Base-by-base conservation (phyloP, 1,140 invertebrate species). In the Lepidurus arcticus region DNA sequence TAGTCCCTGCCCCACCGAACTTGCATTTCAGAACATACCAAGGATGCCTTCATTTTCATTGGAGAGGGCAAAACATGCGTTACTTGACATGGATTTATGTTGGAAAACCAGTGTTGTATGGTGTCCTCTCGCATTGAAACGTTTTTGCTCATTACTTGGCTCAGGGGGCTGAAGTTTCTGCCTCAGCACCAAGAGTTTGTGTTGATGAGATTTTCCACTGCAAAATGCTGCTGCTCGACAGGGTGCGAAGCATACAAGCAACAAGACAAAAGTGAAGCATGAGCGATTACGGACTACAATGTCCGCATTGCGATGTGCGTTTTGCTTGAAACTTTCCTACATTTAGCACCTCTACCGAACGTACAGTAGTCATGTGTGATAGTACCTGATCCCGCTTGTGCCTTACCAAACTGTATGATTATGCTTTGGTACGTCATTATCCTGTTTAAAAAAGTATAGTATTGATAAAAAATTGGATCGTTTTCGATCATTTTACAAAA, bases 141-240 rank as follows among this genome's bases (percentile, higher is more conserved):
- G 53, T 65, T 65, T 65, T 65, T 65, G 53, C 53, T 65, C 53
- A 65, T 65, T 65, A 65, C 21, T 65, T 65, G 53, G 13, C 53
- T 16, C 16, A 21, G 53, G 21, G 21, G 21, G 21, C 53, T 65
- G 53, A 65, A 65, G 21, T n/a, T 65, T 7, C 21, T 13, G 53
- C 53, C 53, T 13, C 16, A 65, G 53, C 7, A 16, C 13, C 13
- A 13, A 34, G 9, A 65, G 53, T 65, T 65, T 65, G 53, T 65
- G 53, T n/a, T 65, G 53, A 65, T 65, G 53, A 65, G 53, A 34
- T 16, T 65, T 65, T 65, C 9, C 53, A n/a, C 21, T n/a, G 53
- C 8, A 13, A 13, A 7, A 21, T 13, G 9, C 53, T 13, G 53
- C 53, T 7, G 13, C 21, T 65, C 7, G 53, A 13, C 53, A 65